phyloP scores from a whole-genome alignment of 2,888 invertebrate genomes.

The Athrips mouffetella region DNA sequence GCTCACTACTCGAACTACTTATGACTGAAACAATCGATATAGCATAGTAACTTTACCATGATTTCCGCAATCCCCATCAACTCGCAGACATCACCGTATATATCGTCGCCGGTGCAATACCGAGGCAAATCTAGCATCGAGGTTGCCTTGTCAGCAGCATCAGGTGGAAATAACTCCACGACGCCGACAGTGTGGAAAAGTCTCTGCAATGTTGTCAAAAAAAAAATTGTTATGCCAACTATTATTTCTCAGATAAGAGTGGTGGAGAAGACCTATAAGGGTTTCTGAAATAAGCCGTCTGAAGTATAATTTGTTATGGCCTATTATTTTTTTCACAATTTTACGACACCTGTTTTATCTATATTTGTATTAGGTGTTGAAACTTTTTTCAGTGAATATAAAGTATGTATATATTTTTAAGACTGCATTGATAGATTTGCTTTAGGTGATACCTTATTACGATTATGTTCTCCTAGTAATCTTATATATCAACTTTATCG shows the following conservation, averaged over 20 bases:
- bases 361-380: no score
- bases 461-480: no score
- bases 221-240: background rate
- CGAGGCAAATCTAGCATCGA: conserved; percentile 10
- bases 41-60: conserved; percentile 33
- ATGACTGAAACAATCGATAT: background rate
- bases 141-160: background rate
- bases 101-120: conserved; percentile 31
- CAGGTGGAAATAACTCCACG: conserved; percentile 42
- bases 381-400: no score
- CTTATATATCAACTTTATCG: no score
- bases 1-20: background rate
- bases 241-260: no score
- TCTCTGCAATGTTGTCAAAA: conserved; percentile 36
- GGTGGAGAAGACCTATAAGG: no score
- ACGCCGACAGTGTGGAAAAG: conserved; percentile 30
- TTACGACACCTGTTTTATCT: background rate
- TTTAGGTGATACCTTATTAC: no score
- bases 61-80: conserved; percentile 29
- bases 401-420: no score
- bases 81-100: conserved; percentile 32
- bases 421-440: no score
- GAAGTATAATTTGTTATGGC: no score
- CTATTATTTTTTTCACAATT: no score
- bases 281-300: no score